These are phyloP conservation scores for Diabrotica balteata DNA, from an alignment of 2,888 invertebrate genomes.

Conservation along the genomic window DNA sequence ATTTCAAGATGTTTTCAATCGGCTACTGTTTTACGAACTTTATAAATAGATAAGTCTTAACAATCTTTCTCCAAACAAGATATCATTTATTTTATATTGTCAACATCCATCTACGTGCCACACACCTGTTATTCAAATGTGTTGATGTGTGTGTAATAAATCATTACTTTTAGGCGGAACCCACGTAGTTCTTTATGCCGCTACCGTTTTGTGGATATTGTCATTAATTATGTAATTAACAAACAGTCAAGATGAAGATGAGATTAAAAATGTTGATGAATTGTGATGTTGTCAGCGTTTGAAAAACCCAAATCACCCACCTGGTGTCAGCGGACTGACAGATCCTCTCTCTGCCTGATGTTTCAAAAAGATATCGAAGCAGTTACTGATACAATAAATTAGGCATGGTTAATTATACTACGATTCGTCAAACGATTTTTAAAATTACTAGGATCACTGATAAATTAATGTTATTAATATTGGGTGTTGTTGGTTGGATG, in stretches of 20 bases:
- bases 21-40: too few species aligned
- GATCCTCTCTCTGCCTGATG: constrained; percentile 28
- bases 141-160: constrained; percentile 4
- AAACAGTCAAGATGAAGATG: constrained; percentile 38
- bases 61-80: too few species aligned
- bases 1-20: too few species aligned
- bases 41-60: too few species aligned
- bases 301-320: constrained; percentile 44
- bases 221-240: constrained; percentile 40
- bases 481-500: constrained; percentile 10
- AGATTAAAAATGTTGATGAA: constrained; percentile 44
- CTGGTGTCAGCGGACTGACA: constrained; percentile 38
- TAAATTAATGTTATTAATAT: constrained; percentile 12
- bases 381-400: constrained; percentile 25
- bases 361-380: constrained; percentile 22
- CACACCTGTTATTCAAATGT: constrained; percentile 9
- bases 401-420: constrained; percentile 18
- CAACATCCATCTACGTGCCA: too few species aligned
- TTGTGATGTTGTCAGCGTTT: constrained; percentile 35
- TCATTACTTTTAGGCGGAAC: constrained; percentile 8
- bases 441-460: constrained; percentile 2
- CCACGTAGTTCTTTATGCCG: constrained; percentile 15
- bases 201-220: constrained; percentile 34
- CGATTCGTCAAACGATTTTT: constrained; percentile 13
- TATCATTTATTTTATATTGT: too few species aligned